Percentiles rank a stretch among this genome's conserved stretches.
Evolutionary conservation across 1,140 invertebrate species (phyloP).

Genomic region (Microplitis demolitor): DNA sequence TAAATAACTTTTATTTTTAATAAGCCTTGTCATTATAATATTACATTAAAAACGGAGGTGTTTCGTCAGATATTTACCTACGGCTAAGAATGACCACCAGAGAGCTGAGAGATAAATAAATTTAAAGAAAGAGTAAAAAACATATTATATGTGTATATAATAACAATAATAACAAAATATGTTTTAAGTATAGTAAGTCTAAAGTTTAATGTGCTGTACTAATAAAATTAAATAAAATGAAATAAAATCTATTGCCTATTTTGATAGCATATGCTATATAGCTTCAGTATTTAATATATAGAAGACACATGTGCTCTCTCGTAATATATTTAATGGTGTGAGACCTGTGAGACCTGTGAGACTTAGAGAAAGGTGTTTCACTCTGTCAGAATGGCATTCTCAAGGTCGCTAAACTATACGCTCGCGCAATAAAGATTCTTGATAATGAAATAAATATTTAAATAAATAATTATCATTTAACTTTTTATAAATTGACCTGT

Average conservation of each 20-base stretch:
- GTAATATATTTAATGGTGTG: conserved; percentile 9
- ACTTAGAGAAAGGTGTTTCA: conserved; percentile 14
- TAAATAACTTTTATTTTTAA: background rate
- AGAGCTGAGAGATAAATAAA: too few species aligned
- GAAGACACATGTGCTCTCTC: background rate
- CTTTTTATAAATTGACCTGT: too few species aligned
- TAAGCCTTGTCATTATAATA: background rate
- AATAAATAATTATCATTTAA: background rate
- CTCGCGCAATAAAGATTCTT: too few species aligned
- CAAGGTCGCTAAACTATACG: conserved; percentile 2
- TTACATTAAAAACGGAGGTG: background rate
- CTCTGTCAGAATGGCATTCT: background rate
- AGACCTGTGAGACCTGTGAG: background rate
- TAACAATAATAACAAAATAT: background rate
- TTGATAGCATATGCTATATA: too few species aligned
- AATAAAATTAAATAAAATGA: too few species aligned
- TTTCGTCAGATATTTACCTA: background rate
- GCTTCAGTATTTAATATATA: too few species aligned
- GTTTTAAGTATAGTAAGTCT: too few species aligned
- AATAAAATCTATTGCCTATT: too few species aligned
- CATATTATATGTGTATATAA: background rate
- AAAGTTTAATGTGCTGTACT: too few species aligned
- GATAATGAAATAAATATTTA: background rate
- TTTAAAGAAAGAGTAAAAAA: background rate
- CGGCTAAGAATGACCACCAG: too few species aligned